phyloP scores from a whole-genome alignment of 2,888 invertebrate genomes.

The Chamaedrilus cognettii region DNA sequence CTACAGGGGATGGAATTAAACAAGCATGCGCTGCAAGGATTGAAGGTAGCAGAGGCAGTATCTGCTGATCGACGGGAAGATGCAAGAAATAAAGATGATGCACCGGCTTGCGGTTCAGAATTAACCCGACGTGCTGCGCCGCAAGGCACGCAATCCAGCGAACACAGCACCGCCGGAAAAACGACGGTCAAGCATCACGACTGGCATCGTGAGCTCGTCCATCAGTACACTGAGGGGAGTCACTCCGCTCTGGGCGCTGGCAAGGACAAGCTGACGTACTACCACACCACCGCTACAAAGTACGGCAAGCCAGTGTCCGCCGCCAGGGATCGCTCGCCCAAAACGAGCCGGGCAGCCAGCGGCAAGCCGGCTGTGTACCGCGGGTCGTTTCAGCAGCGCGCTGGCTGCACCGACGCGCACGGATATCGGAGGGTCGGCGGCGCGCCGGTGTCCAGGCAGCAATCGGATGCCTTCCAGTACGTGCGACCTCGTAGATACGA shows the following conservation, averaged over 20 bases:
- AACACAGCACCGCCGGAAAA: too few relatives aligned
- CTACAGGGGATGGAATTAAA: too few relatives aligned
- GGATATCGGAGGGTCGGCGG: not conserved
- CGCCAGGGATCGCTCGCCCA: not conserved
- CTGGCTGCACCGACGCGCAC: slow-evolving; percentile 4
- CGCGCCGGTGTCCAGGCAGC: not conserved
- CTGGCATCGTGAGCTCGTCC: slow-evolving; percentile 13
- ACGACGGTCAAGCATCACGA: slow-evolving; percentile 16
- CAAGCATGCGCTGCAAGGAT: too few relatives aligned
- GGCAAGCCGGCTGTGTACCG: not conserved
- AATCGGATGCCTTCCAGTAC: slow-evolving; percentile 4
- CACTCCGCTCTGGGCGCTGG: not conserved
- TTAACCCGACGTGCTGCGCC: too few relatives aligned
- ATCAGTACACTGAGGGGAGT: slow-evolving; percentile 1
- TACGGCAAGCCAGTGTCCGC: not conserved
- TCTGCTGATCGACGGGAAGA: too few relatives aligned
- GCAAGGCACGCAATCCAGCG: too few relatives aligned
- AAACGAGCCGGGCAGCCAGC: not conserved
- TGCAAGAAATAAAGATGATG: too few relatives aligned
- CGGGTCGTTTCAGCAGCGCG: not conserved
- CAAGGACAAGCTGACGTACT: not conserved
- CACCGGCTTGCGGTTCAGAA: too few relatives aligned
- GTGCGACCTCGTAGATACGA: too few relatives aligned
- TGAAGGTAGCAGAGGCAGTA: too few relatives aligned
- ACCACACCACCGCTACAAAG: not conserved